phyloP scores from a whole-genome alignment of 2,888 invertebrate genomes.

The Amiota mariae region DNA sequence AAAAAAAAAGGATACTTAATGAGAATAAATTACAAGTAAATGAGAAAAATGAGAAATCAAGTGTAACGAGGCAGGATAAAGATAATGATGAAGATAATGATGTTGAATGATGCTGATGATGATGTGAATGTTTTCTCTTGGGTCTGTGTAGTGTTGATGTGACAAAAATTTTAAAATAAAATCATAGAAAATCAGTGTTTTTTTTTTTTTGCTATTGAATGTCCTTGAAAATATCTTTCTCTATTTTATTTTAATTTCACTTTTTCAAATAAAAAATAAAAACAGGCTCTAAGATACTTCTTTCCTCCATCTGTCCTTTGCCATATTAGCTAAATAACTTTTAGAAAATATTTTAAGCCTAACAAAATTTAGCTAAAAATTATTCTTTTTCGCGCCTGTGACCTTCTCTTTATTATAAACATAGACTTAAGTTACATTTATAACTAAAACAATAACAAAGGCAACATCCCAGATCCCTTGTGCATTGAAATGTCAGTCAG shows the following conservation, averaged over 20 bases:
- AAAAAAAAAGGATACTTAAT: slow-evolving; percentile 22
- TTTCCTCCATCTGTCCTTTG: too few species aligned
- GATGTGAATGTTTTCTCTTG: slow-evolving; percentile 4
- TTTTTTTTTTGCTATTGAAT: background rate
- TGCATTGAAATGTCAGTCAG: too few species aligned
- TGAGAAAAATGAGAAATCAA: slow-evolving; percentile 27
- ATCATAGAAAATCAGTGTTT: background rate
- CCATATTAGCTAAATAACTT: too few species aligned
- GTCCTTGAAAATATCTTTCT: background rate
- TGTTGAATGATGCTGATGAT: slow-evolving; percentile 8
- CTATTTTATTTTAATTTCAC: background rate
- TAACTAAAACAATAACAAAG: too few species aligned
- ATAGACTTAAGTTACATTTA: too few species aligned
- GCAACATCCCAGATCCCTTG: too few species aligned
- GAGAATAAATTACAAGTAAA: slow-evolving; percentile 23
- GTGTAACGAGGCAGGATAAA: slow-evolving; percentile 14
- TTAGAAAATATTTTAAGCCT: too few species aligned
- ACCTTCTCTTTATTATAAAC: too few species aligned
- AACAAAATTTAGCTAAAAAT: too few species aligned
- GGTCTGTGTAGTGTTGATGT: background rate
- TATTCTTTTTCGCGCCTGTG: too few species aligned
- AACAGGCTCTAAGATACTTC: background rate
- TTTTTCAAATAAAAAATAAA: background rate
- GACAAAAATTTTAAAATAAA: background rate
- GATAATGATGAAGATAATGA: background rate